These are phyloP conservation scores for Scomberomorus guttatus DNA, from an alignment of 2,797 vertebrate species.

Conservation along the genomic window DNA sequence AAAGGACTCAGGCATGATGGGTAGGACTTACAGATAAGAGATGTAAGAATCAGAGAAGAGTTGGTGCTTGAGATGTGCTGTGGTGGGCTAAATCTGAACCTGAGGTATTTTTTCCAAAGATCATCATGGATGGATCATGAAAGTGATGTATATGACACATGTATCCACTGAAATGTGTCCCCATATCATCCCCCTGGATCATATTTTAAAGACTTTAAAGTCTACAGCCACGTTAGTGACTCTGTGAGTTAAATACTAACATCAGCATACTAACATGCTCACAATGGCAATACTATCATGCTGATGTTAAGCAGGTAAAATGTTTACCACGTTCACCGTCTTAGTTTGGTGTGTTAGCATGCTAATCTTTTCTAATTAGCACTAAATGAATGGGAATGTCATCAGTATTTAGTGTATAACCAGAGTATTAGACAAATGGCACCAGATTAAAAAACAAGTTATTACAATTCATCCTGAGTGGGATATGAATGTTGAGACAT, in stretches of 20 bases:
- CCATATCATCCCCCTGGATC: neutral
- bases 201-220: neutral
- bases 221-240: neutral
- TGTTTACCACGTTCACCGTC: neutral
- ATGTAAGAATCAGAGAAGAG: constrained; percentile 46
- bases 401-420: too few relatives aligned
- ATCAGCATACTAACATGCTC: neutral
- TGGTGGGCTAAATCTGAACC: constrained; percentile 5
- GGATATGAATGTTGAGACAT: neutral
- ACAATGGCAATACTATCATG: neutral
- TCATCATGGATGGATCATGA: constrained; percentile 26
- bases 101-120: constrained; percentile 37
- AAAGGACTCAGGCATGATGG: constrained; percentile 50
- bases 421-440: too few relatives aligned
- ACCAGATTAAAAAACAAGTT: neutral
- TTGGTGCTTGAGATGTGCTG: constrained; percentile 36
- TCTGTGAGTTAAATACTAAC: neutral
- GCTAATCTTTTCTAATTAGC: neutral
- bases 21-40: constrained; percentile 57
- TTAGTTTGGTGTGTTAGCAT: neutral
- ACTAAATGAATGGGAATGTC: too few relatives aligned
- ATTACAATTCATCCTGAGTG: neutral
- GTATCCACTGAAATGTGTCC: neutral
- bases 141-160: constrained; percentile 12
- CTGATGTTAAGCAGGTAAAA: neutral